Evolutionary conservation across 1,140 invertebrate genomes (phyloP).

Genomic region (Mizuhopecten yessoensis): DNA sequence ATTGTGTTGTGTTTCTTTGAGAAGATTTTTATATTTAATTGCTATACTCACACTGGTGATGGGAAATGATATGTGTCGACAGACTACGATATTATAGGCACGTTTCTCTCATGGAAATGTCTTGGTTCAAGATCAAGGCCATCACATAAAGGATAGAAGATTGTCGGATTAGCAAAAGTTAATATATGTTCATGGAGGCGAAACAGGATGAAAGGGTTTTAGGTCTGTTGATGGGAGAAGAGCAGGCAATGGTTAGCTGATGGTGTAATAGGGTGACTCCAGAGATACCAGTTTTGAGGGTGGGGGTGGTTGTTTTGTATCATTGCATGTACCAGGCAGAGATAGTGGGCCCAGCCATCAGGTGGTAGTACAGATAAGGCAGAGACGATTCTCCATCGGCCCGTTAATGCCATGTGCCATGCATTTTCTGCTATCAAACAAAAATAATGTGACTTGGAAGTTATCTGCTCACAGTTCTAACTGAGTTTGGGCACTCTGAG

Average conservation of each 20-base stretch:
- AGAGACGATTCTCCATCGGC: not conserved
- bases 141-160: not conserved
- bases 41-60: too few species aligned
- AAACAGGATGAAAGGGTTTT: not conserved
- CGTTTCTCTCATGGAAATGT: not conserved
- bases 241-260: not conserved
- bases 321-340: not conserved
- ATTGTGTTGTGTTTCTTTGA: not conserved
- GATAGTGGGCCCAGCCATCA: not conserved
- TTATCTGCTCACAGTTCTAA: not conserved
- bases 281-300: not conserved
- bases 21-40: too few species aligned
- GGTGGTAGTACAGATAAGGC: not conserved
- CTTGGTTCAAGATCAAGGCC: conserved; percentile 3
- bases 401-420: conserved; percentile 8
- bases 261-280: not conserved
- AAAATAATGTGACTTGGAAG: conserved; percentile 34
- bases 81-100: not conserved
- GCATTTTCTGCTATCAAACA: conserved; percentile 34
- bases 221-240: not conserved
- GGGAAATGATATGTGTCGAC: too few species aligned
- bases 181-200: not conserved
- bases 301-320: conserved; percentile 17
- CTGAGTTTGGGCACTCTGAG: not conserved
- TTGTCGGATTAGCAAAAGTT: not conserved